phyloP scores from a whole-genome alignment of 2,113 vertebrate species.

The Dinomys branickii region DNA sequence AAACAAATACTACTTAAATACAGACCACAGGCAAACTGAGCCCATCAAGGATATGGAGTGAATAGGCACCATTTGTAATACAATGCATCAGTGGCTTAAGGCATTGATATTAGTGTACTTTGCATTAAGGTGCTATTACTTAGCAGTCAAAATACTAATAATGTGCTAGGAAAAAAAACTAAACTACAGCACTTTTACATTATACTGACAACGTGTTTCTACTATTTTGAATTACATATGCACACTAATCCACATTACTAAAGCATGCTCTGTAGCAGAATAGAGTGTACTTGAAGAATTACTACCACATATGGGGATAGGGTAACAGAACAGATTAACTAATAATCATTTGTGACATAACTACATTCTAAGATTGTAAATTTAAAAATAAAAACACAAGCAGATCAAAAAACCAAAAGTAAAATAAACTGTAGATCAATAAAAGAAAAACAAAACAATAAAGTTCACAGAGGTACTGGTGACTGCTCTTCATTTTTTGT shows the following conservation, averaged over 20 bases:
- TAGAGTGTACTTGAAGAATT: not conserved
- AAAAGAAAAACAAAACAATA: not conserved
- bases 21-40: not conserved
- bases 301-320: not conserved
- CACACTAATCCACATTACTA: not conserved
- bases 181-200: conserved; percentile 16
- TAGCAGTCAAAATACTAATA: conserved; percentile 17
- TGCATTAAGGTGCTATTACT: not conserved
- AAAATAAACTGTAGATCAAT: conserved; percentile 2
- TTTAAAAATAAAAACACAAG: not conserved
- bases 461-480: conserved; percentile 16
- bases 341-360: not conserved
- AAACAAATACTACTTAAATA: not conserved
- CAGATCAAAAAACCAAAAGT: not conserved
- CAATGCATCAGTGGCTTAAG: not conserved
- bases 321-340: not conserved
- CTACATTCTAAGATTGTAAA: not conserved
- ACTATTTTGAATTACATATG: not conserved
- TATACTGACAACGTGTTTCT: not conserved
- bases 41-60: not conserved
- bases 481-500: conserved; percentile 6
- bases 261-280: not conserved
- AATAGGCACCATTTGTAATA: not conserved
- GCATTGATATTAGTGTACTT: not conserved
- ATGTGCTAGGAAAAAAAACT: not conserved